These are phyloP conservation scores for Desmodus rotundus DNA, from an alignment of 2,113 vertebrate species.

Conservation along the genomic window DNA sequence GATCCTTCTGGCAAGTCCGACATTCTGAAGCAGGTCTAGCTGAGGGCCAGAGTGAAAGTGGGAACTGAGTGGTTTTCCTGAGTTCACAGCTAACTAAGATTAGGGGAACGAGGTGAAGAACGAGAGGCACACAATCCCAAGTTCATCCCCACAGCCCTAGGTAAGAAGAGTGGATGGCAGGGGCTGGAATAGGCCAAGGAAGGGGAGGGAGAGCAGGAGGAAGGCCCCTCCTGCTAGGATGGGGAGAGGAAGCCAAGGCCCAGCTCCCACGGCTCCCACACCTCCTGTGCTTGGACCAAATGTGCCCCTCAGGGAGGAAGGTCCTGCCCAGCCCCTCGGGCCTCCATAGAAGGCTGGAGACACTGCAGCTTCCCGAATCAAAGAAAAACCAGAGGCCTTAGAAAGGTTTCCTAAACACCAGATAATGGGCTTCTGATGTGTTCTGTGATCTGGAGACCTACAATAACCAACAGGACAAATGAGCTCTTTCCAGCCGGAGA, in stretches of 20 bases:
- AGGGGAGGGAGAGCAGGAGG: neutral
- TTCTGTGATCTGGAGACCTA: neutral
- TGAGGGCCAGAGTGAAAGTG: neutral
- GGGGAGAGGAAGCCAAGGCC: neutral
- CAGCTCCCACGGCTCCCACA: neutral
- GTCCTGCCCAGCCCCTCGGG: neutral
- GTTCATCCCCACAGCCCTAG: neutral
- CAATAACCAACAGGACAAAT: neutral
- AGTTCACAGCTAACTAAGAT: neutral
- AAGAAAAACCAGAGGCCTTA: neutral
- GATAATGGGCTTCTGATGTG: neutral
- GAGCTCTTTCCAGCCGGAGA: neutral
- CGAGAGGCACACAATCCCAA: neutral
- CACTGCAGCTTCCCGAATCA: neutral
- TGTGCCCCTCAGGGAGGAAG: neutral
- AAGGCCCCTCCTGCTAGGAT: neutral
- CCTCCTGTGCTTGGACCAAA: neutral
- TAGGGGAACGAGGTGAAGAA: neutral
- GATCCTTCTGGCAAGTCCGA: neutral
- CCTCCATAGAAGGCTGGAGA: neutral
- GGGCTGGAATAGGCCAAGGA: neutral
- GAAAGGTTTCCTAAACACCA: neutral
- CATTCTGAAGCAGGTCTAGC: neutral
- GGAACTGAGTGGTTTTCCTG: neutral
- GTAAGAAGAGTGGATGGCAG: neutral